A percentile compares a stretch with the other conserved stretches of the same genome.
Conservation (phyloP, 2,797 vertebrate species). For the Manis javanica region DNA sequence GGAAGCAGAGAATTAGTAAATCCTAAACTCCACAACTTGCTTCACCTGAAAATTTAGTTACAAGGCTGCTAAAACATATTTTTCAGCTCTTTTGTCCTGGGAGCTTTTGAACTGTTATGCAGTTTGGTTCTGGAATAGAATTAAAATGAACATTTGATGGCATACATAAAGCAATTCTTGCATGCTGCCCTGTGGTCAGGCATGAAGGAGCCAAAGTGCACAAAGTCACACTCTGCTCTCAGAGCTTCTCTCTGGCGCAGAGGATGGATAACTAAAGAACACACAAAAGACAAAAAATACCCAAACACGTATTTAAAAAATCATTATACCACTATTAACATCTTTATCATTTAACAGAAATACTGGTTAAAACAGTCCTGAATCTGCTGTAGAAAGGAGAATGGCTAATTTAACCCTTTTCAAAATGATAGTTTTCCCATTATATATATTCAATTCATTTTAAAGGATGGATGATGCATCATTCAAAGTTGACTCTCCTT, state of each 20-base stretch:
- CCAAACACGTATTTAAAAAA: not conserved
- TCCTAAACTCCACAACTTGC: not conserved
- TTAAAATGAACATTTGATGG: not conserved
- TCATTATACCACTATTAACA: not conserved
- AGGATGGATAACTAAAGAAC: not conserved
- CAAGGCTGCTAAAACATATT: not conserved
- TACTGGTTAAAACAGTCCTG: not conserved
- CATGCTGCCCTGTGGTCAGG: not conserved
- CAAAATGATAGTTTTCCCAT: not conserved
- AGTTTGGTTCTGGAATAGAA: not conserved
- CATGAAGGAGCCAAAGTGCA: fast-evolving
- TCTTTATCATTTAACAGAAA: not conserved
- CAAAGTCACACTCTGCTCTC: not conserved
- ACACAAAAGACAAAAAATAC: not conserved
- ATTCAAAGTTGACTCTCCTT: not conserved
- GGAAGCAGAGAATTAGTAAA: not conserved
- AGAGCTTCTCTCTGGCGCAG: not conserved
- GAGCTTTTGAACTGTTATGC: not conserved
- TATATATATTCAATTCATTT: not conserved
- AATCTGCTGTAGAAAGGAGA: not conserved
- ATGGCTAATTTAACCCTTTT: not conserved
- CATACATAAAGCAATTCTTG: not conserved
- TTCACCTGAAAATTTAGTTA: slow-evolving; percentile 39
- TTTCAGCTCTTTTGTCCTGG: not conserved
- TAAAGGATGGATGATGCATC: not conserved